Base-by-base conservation (phyloP, 1,140 invertebrate species). In the Amyelois transitella region DNA sequence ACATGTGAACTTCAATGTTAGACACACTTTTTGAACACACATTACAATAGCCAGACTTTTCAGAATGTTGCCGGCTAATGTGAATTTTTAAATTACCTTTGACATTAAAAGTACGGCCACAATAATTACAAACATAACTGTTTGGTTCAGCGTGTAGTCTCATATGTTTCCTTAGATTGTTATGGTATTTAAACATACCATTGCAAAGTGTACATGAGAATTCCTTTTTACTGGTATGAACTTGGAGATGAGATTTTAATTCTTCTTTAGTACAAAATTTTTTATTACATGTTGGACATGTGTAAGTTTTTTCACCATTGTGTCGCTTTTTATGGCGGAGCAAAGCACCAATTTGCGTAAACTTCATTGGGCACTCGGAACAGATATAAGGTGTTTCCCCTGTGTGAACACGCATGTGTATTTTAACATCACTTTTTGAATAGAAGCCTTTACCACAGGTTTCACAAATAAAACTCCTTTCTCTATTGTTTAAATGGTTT, bases 281-380 rank as follows among this genome's bases (percentile, higher is more conserved):
- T 81, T 94, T 94, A 4, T 89, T 82, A 75, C 94, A 95, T 3
- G 89, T 91, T 1, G 86, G 77, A 58, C 94, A 95, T 1, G 89
- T 79, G 64, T 92, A 93, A 0, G 92, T 91, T 18, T 91, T 89
- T 62, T 93, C 93, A 5, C 95, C 95, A 4, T 92, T 94, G 75
- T 97, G 95, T 14, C 92, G 93, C 44, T 93, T 86, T 43, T 92
- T 90, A 69, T 96, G 95, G 22, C 73, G 55, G 2, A 75, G 57
- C 24, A 84, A 56, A 1, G 78, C 59, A 53, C 78, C 70, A n/a
- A 81, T 57, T 51, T 87, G 84, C 7, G 69, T 72, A 32, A 86
- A 88, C 21, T 62, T 72, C 7, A 65, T 57, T 1, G 68, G 59
- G 50, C 86, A 88, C 5, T 64, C 25, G 1, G 69, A 54, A 58